Evolutionary conservation across 1,140 invertebrate genomes (phyloP), one percentile per base, ranked within the genome.

Genomic region (Diorhabda sublineata): DNA sequence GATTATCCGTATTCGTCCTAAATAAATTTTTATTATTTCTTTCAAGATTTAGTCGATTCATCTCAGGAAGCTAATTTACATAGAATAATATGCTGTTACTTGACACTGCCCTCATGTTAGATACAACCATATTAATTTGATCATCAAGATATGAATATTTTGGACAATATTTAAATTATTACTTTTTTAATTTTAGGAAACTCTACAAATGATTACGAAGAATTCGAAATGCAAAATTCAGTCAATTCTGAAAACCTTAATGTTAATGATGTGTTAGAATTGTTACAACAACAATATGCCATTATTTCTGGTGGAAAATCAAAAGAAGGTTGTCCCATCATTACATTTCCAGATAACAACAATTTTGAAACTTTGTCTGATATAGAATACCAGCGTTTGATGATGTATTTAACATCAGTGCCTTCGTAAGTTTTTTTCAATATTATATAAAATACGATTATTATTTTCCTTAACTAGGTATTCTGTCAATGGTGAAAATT

Each of bases 401-500:
- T 98, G 81, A 87, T 93, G 75, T 98, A 98, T 86, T 89, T 98
- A 77, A 95, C 95, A 69, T 95, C 94, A 78, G 93, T 98, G 74
- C 94, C 95, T 81, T 92, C 94, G 92, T 94, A 85, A 91, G 90
- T 88, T 41, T 26, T 26, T 26, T 26, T 26, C 26, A 26, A 26
- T 26, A 26, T 26, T 26, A 26, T 26, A 26, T 26, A 26, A 26
- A 26, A 26, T 26, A 26, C 26, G 26, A 26, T 26, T 26, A 26
- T 26, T 26, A 26, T 26, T 26, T 26, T 26, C 26, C 26, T 26
- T 26, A 0, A 26, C 26, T 26, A 26, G 26, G 26, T 26, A 26
- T 26, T 26, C 0, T 26, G 0, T 1, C 26, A 26, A 26, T 26
- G 26, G 26, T 26, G 26, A 26, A 26, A 26, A 26, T 26, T 26